These are phyloP conservation scores for Gasteruption jaculator DNA, from an alignment of 2,888 invertebrate genomes.

Conservation along the genomic window DNA sequence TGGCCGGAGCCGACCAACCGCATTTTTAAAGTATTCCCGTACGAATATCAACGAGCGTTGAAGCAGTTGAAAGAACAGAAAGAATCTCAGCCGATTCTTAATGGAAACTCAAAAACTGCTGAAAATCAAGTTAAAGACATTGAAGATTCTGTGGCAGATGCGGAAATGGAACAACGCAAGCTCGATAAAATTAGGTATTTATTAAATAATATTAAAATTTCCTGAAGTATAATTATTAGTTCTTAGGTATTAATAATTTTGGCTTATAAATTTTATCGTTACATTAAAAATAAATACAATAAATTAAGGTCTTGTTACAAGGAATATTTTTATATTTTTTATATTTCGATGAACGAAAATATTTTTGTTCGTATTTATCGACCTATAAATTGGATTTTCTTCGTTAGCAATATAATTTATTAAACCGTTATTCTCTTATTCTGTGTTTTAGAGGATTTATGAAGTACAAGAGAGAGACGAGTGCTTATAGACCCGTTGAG, in stretches of 20 bases:
- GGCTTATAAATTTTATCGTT: too few species aligned
- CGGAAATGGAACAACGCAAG: conserved; percentile 72
- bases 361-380: too few species aligned
- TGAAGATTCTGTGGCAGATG: conserved; percentile 81
- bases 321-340: conserved; percentile 1
- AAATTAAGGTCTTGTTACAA: background rate
- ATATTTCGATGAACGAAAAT: background rate
- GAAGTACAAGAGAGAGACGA: conserved; percentile 88
- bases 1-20: conserved; percentile 74
- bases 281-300: background rate
- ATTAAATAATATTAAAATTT: conserved; percentile 37
- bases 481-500: conserved; percentile 79
- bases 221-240: too few species aligned
- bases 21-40: conserved; percentile 96
- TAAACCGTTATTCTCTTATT: conserved; percentile 6
- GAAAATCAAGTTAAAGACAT: conserved; percentile 69
- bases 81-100: conserved; percentile 39
- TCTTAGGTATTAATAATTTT: too few species aligned
- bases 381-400: too few species aligned
- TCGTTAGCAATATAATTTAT: conserved; percentile 1
- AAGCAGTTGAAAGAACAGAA: conserved; percentile 60
- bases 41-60: conserved; percentile 90
- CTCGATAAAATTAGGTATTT: conserved; percentile 79
- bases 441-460: conserved; percentile 75
- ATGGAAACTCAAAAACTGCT: conserved; percentile 46